These are phyloP conservation scores for Choloepus didactylus DNA, from an alignment of 2,797 vertebrate species.

Conservation along the genomic window DNA sequence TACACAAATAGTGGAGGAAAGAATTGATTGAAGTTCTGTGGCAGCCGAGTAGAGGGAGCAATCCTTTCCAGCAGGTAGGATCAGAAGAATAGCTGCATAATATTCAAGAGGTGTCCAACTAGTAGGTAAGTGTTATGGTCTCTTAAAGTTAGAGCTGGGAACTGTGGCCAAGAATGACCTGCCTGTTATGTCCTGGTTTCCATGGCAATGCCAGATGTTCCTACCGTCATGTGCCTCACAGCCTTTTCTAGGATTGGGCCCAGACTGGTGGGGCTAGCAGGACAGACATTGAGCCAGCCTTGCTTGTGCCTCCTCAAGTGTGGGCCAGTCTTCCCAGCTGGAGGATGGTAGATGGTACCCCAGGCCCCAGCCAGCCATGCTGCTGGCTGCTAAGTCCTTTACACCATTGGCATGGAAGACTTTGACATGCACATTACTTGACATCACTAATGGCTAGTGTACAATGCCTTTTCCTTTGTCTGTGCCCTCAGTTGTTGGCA, in stretches of 20 bases:
- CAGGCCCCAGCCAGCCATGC: neutral
- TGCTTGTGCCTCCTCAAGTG: neutral
- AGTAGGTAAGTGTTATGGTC: neutral
- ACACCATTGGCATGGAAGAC: neutral
- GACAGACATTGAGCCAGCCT: neutral
- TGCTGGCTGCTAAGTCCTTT: slow-evolving; percentile 21
- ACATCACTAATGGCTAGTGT: neutral
- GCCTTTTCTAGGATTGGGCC: neutral
- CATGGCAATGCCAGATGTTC: neutral
- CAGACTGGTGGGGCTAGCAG: slow-evolving; percentile 16
- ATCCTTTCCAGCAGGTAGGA: slow-evolving; percentile 39
- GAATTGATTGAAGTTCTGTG: neutral
- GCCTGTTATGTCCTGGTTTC: slow-evolving; percentile 12
- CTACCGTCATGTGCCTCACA: neutral
- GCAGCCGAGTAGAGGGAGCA: neutral
- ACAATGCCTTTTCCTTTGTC: slow-evolving; percentile 53
- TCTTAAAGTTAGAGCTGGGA: neutral
- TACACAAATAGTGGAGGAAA: neutral
- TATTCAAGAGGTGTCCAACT: neutral
- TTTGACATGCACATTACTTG: slow-evolving; percentile 34
- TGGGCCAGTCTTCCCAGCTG: neutral
- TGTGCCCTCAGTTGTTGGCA: slow-evolving; percentile 59
- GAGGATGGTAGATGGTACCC: neutral
- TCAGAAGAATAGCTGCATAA: slow-evolving; percentile 15
- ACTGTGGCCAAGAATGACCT: neutral